phyloP scores from a whole-genome alignment of 2,888 invertebrate genomes.

The Eristalinus sepulchralis region DNA sequence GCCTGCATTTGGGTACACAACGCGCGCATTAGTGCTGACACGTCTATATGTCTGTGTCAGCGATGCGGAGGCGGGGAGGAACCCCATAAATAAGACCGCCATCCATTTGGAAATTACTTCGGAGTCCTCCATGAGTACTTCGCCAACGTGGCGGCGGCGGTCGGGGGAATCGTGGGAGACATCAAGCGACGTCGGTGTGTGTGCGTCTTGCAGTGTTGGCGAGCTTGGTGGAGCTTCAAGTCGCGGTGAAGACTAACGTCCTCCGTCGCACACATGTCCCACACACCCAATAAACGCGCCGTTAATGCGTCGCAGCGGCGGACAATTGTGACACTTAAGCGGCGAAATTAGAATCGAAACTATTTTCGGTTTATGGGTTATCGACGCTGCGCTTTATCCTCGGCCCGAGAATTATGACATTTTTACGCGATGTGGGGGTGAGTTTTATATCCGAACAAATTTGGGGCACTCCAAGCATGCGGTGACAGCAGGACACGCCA shows the following conservation, averaged over 20 bases:
- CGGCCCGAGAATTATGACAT: conserved; percentile 12
- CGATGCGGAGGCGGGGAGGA: conserved; percentile 4
- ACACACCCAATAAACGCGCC: conserved; percentile 32
- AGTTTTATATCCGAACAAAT: conserved; percentile 42
- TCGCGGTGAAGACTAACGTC: conserved; percentile 44
- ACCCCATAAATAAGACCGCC: conserved; percentile 59
- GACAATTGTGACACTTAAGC: conserved; percentile 57
- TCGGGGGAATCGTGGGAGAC: conserved; percentile 51
- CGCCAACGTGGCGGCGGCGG: background rate
- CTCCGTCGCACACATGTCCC: conserved; percentile 55
- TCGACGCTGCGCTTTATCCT: conserved; percentile 26
- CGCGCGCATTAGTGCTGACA: conserved; percentile 59
- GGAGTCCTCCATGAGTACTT: background rate
- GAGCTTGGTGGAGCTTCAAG: conserved; percentile 27
- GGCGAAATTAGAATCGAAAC: conserved; percentile 25
- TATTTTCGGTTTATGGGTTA: conserved; percentile 66
- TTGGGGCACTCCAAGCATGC: conserved; percentile 26
- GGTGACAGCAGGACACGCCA: conserved; percentile 17
- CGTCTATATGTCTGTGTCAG: conserved; percentile 43
- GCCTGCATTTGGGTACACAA: conserved; percentile 35
- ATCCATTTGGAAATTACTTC: conserved; percentile 67
- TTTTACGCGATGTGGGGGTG: conserved; percentile 21
- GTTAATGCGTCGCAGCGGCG: conserved; percentile 25
- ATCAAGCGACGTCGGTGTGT: background rate
- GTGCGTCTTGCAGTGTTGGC: background rate